Percentiles rank a stretch among this genome's conserved stretches.
phyloP scores from a whole-genome alignment of 2,888 invertebrate genomes.

The Microplitis deprimator region DNA sequence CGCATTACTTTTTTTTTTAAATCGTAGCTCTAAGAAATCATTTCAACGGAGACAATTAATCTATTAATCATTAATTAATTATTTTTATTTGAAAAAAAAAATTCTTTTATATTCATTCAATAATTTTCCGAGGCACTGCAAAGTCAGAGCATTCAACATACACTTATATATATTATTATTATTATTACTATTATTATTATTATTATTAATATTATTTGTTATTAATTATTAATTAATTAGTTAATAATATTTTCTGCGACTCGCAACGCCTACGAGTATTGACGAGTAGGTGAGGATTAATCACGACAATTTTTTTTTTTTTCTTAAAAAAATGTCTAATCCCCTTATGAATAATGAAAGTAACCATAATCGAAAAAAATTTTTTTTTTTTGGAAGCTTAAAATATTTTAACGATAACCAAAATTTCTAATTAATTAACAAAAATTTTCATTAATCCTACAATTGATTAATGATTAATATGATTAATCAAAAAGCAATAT shows the following conservation, averaged over 20 bases:
- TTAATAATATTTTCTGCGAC: slow-evolving; percentile 35
- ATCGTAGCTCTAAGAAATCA: no score
- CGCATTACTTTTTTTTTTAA: no score
- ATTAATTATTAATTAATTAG: slow-evolving; percentile 7
- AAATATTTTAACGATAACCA: not conserved
- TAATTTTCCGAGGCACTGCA: slow-evolving; percentile 13
- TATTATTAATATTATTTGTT: slow-evolving; percentile 5
- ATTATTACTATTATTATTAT: no score
- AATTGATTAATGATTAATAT: no score
- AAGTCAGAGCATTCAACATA: slow-evolving; percentile 1
- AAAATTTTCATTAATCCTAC: not conserved
- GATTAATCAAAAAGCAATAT: not conserved
- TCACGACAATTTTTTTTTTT: not conserved
- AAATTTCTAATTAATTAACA: not conserved
- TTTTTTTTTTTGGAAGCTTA: no score
- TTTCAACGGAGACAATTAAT: not conserved
- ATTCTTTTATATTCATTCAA: not conserved
- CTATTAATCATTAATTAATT: not conserved
- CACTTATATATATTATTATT: not conserved
- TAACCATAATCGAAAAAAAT: slow-evolving; percentile 9
- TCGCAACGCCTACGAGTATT: slow-evolving; percentile 54
- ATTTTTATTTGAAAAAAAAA: not conserved
- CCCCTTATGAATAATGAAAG: slow-evolving; percentile 19
- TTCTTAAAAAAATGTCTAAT: slow-evolving; percentile 3
- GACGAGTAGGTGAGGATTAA: slow-evolving; percentile 56